These are phyloP conservation scores for Drosophila pectinifera DNA, from an alignment of 1,140 invertebrate species.

Conservation along the genomic window DNA sequence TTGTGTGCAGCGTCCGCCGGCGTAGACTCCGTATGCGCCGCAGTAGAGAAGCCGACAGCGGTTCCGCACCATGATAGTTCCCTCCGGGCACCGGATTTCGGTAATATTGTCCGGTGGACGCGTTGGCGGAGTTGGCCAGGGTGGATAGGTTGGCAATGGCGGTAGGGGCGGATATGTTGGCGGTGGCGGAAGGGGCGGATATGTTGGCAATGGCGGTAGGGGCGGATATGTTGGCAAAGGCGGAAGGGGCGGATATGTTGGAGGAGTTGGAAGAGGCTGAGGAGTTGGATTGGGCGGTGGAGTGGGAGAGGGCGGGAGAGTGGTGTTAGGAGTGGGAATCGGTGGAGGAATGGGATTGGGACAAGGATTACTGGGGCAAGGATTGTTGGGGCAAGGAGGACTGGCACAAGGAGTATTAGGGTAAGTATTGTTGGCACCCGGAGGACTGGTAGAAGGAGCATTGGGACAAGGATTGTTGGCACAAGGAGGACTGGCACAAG, in stretches of 20 bases:
- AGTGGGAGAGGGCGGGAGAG: neutral
- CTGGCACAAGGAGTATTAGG: neutral
- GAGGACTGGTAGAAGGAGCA: neutral
- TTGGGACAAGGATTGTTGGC: neutral
- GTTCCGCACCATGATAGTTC: constrained; percentile 47
- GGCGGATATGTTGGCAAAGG: constrained; percentile 9
- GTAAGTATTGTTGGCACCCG: neutral
- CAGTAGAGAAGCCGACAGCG: constrained; percentile 63
- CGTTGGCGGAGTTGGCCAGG: constrained; percentile 8
- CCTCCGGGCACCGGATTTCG: constrained; percentile 35
- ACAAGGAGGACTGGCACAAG: neutral
- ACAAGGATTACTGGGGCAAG: neutral
- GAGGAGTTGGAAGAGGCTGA: too few species aligned
- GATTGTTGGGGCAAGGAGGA: neutral
- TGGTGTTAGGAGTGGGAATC: neutral
- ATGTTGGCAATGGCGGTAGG: neutral
- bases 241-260: neutral
- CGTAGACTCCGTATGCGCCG: constrained; percentile 16
- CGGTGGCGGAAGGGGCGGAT: neutral
- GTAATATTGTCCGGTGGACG: constrained; percentile 33
- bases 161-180: constrained; percentile 6
- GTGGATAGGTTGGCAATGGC: constrained; percentile 5
- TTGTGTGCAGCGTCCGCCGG: constrained; percentile 41
- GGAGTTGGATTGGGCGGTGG: too few species aligned
- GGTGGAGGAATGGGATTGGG: neutral